Evolutionary conservation across 2,113 vertebrate genomes (phyloP), one percentile per base, ranked within the genome.

Genomic region (Pteruthius melanotis): DNA sequence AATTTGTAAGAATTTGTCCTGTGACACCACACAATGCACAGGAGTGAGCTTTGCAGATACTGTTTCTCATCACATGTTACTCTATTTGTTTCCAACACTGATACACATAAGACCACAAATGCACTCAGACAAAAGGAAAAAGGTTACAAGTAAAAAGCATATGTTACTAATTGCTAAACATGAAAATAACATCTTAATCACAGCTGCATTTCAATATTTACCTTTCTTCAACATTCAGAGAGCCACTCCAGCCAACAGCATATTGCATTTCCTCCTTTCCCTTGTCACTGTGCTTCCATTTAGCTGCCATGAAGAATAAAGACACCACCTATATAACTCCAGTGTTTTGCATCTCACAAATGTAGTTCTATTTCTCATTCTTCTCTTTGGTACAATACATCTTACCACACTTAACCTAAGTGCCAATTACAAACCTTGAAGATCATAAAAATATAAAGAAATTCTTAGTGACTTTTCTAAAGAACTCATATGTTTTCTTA

Each of bases 191-290:
- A 80, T 57, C 81, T 77, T 63, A 65, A 70, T 93, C 59, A 72
- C 59, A 78, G 52, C 28, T 77, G 68, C 30, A 85, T 74, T 88
- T 88, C 77, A 94, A 88, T 31, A 97, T 99, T 83, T 94, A 99
- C 99, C 99, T 98, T 86, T 99, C 99, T 81, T 99, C 99, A 24
- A 98, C 95, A 88, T 98, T 99, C 71, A 99, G 97, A 47, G 83
- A 97, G 92, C 99, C 99, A 79, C 98, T 99, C 99, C 99, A 99
- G 44, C 98, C 98, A 96, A 99, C 98, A 77, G 98, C 98, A 95
- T 99, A 98, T 3, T 98, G 99, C 99, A 99, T 99, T 97, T 99
- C 99, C 91, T 99, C 99, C 95, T 98, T 98, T 53, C 99, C 99
- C 60, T 98, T 98, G 90, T 98, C 98, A 86, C 98, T 98, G 5